Conservation (phyloP, 2,888 invertebrate genomes). For the Andrena marginata region DNA sequence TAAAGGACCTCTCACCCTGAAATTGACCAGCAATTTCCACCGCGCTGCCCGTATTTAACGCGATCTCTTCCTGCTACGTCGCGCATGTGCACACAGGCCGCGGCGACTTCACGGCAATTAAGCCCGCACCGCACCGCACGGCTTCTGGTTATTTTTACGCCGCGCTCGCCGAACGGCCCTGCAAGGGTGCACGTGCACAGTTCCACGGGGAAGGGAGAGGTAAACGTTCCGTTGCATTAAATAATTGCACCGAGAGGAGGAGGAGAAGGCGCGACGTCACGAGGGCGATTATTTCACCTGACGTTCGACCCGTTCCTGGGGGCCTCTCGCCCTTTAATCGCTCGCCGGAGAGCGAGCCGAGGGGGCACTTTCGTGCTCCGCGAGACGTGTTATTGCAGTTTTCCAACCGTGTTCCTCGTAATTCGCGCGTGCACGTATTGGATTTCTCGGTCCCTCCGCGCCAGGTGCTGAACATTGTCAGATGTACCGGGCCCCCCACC, state of each 20-base stretch:
- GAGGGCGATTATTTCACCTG: conserved; percentile 47
- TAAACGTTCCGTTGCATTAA: conserved; percentile 48
- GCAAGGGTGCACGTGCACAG: conserved; percentile 49
- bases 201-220: conserved; percentile 4
- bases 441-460: conserved; percentile 9
- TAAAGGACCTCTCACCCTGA: conserved; percentile 1
- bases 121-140: conserved; percentile 51
- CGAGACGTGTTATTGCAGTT: conserved; percentile 36
- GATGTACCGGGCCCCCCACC: not conserved
- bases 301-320: conserved; percentile 22
- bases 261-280: conserved; percentile 22
- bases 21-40: conserved; percentile 35
- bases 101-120: conserved; percentile 71
- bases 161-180: conserved; percentile 26
- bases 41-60: conserved; percentile 39
- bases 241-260: conserved; percentile 33
- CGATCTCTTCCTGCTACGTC: conserved; percentile 47
- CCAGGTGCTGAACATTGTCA: not conserved
- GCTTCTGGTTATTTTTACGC: conserved; percentile 70
- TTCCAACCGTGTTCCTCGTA: conserved; percentile 24
- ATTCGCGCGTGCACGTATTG: conserved; percentile 2
- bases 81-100: conserved; percentile 42
- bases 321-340: conserved; percentile 38
- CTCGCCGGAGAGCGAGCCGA: conserved; percentile 3
- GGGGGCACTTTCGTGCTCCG: conserved; percentile 16